Base-by-base conservation (phyloP, 2,113 vertebrate species). In the Pimephales promelas region DNA sequence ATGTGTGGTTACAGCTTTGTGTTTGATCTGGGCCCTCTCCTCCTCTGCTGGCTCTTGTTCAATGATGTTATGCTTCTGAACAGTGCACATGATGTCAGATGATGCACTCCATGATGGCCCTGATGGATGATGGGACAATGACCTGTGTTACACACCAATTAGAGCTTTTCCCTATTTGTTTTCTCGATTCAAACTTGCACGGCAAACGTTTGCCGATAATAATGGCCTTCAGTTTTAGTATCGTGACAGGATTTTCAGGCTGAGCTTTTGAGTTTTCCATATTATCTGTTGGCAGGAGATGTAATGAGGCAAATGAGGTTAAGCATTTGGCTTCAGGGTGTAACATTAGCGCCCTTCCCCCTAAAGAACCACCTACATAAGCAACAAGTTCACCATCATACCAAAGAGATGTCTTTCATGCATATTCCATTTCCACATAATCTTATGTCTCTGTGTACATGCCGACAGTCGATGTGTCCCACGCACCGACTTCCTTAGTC, bases 221-320 rank as follows among this genome's bases (percentile, higher is more conserved):
- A 83, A 28, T 36, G 57, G 52, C 24, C n/a, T 77, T 20, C n/a
- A 22, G 40, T 45, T 10, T 49, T 68, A 20, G 13, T 72, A 14
- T 43, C 59, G 28, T 45, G 26, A 76, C 43, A 16, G 28, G 26
- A 79, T 81, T 45, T 56, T 79, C 34, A 40, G 64, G 54, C 62
- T 71, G 49, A 76, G 57, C 68, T 62, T 86, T 83, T 24, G 45
- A 52, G 57, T 72, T 86, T 79, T 78, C 71, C 82, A 79, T 73
- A 45, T 74, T 57, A 86, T 83, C 76, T 57, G 70, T 7, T 47
- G 74, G 26, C 31, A 75, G 54, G 52, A 56, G 45, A 74, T 76
- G 36, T 77, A 88, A 77, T 85, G 40, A 86, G 61, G 83, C 81
- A 85, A 86, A 90, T 78, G 72, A 49, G 85, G 71, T 79, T 68